Conservation (phyloP, 2,113 vertebrate genomes). For the Hyaena hyaena region DNA sequence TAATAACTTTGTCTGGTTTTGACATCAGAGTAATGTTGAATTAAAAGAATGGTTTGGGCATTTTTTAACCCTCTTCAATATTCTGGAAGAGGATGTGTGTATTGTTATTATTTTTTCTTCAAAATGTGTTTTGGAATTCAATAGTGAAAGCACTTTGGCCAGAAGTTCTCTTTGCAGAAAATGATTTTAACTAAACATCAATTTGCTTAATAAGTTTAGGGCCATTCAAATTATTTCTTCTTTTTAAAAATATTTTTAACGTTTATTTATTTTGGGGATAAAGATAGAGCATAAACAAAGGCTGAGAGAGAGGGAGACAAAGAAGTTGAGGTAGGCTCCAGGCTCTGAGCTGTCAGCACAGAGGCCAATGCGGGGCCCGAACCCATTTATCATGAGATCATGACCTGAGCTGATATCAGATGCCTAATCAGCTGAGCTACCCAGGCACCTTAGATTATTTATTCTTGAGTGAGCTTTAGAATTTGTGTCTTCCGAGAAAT, state of each 20-base stretch:
- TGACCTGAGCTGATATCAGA: too few species aligned
- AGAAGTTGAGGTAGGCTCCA: too few species aligned
- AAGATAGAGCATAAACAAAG: too few species aligned
- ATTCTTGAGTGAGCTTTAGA: neutral
- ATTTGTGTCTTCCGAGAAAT: neutral
- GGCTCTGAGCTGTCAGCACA: too few species aligned
- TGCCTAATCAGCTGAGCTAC: too few species aligned
- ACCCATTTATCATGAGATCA: too few species aligned
- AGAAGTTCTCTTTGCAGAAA: neutral
- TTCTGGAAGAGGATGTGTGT: neutral
- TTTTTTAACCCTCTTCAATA: neutral
- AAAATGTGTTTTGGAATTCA: neutral
- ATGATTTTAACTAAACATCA: neutral
- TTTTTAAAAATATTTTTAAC: too few species aligned
- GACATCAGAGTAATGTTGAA: neutral
- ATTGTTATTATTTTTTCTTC: neutral
- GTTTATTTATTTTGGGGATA: too few species aligned
- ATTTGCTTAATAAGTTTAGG: neutral
- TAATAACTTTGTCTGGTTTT: neutral
- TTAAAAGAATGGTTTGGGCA: neutral
- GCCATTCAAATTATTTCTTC: neutral
- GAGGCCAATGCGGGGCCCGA: too few species aligned
- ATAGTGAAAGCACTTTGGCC: neutral
- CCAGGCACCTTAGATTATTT: too few species aligned
- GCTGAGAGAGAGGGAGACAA: too few species aligned